Conservation (phyloP, 2,888 invertebrate genomes). For the Diadromus collaris region DNA sequence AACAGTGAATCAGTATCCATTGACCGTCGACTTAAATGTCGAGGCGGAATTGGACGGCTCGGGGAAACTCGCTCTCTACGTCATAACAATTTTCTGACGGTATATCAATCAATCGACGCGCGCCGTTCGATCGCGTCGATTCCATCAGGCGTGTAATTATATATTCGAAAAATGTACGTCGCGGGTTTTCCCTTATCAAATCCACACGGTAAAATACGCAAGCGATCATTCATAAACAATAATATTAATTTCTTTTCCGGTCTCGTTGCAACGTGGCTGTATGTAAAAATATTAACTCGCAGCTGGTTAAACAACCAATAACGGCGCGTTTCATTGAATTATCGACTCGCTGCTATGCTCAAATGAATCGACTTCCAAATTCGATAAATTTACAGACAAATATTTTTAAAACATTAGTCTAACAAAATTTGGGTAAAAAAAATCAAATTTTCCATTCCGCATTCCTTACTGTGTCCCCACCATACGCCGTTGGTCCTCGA, state of each 20-base stretch:
- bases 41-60: background rate
- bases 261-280: background rate
- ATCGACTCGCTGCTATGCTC: background rate
- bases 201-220: background rate
- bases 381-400: background rate
- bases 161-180: no score
- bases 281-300: background rate
- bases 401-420: background rate
- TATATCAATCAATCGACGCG: no score
- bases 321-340: background rate
- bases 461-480: background rate
- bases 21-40: background rate
- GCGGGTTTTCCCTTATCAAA: no score
- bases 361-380: background rate
- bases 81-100: background rate
- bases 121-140: background rate
- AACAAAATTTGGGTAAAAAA: background rate
- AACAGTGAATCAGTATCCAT: background rate
- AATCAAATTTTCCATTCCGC: constrained; percentile 21
- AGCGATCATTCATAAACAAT: background rate
- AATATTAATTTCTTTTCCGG: background rate
- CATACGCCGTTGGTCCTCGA: no score
- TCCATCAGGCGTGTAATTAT: background rate
- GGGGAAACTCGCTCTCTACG: background rate
- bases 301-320: constrained; percentile 6